Base-by-base conservation (phyloP, 2,797 vertebrate genomes). In the Florisuga fusca region DNA sequence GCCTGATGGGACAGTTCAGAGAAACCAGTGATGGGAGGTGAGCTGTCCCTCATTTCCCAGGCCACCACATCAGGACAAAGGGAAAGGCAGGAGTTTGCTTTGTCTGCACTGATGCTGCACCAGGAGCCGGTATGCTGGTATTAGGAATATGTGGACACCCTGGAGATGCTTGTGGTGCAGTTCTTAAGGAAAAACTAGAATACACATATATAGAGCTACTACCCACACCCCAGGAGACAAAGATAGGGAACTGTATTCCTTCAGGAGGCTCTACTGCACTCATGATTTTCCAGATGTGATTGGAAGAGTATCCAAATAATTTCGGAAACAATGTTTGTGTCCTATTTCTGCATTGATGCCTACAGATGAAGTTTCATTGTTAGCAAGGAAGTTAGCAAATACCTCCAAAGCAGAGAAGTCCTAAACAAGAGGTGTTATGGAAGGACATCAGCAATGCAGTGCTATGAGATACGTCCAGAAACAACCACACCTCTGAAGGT, bases 41-140 rank as follows among this genome's bases (percentile, higher is more conserved):
- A 63, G 58, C 25, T 25, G 21, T 50, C 33, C 11, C 20, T 34
- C 26, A 15, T 5, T 4, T 26, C 48, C 48, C 48, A 41, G 29
- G 55, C 14, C 15, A 6, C 12, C 20, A 46, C 26, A 16, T 48
- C 21, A 55, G 38, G 46, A 29, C 0, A 1, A 55, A 54, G 41
- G 21, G 34, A 55, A 82, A 46, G 23, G 16, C 3, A 26, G 22
- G 20, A 38, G 67, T 41, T 9, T 3, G 18, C 18, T 36, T 36
- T 51, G 38, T 20, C n/a, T 33, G 10, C 17, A 36, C 82, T 14
- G 62, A 43, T 0, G 2, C 34, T 15, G 29, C 25, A 29, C 4
- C 9, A 0, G 21, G 26, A 63, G 11, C 58, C 0, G 2, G 25
- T 15, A n/a, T 26, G 11, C 50, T 0, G 2, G 25, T 15, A n/a